Evolutionary conservation across 2,888 invertebrate species (phyloP).

Genomic region (Brassicogethes aeneus): DNA sequence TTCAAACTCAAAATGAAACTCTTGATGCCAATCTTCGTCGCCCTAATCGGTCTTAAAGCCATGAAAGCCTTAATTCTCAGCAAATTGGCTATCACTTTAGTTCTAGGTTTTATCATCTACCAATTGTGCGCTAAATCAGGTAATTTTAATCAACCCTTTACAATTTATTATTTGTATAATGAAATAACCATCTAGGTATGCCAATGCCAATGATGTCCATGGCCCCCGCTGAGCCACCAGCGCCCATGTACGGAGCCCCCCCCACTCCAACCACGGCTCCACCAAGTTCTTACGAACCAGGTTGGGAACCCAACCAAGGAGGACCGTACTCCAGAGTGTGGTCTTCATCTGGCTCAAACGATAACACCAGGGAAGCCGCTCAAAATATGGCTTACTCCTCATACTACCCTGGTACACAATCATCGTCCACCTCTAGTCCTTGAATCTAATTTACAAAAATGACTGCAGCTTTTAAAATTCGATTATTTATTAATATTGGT

Average conservation of each 20-base stretch:
- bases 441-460: conserved; percentile 12
- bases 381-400: conserved; percentile 63
- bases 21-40: conserved; percentile 72
- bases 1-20: conserved; percentile 79
- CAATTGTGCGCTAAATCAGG: conserved; percentile 73
- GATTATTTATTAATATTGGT: conserved; percentile 5
- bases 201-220: conserved; percentile 50
- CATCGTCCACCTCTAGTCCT: conserved; percentile 45
- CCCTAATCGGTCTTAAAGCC: conserved; percentile 71
- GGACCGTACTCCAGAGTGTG: conserved; percentile 75
- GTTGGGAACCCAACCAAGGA: conserved; percentile 63
- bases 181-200: conserved; percentile 59
- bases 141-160: conserved; percentile 23
- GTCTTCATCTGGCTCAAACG: conserved; percentile 41
- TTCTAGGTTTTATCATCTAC: conserved; percentile 71
- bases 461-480: neutral
- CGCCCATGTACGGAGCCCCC: conserved; percentile 62
- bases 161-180: neutral
- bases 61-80: conserved; percentile 76
- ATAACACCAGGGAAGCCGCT: conserved; percentile 38
- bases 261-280: conserved; percentile 50
- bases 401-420: conserved; percentile 59
- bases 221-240: conserved; percentile 47
- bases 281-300: conserved; percentile 61
- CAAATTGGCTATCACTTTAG: conserved; percentile 72